Conservation (phyloP, 2,113 vertebrate genomes). For the Chionis minor region DNA sequence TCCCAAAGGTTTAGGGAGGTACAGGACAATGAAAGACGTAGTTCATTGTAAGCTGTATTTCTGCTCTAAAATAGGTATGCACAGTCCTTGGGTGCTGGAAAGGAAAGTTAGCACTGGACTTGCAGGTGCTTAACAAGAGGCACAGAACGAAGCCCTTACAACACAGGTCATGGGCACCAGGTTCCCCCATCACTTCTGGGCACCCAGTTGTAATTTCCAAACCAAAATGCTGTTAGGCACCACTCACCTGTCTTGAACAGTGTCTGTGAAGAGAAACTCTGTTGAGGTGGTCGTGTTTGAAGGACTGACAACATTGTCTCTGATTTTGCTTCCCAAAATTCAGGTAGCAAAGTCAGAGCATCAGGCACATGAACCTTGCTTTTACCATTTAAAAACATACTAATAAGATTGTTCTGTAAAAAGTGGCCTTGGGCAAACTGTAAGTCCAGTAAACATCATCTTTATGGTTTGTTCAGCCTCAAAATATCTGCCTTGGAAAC, state of each 20-base stretch:
- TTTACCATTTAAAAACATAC: not conserved
- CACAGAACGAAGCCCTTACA: not conserved
- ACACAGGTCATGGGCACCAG: not conserved
- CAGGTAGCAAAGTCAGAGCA: not conserved
- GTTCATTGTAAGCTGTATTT: not conserved
- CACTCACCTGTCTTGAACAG: not conserved
- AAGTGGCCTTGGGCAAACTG: not conserved
- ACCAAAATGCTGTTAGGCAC: not conserved
- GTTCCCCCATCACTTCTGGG: rapidly evolving
- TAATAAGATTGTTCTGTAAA: not conserved
- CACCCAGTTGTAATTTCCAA: not conserved
- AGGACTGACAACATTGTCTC: not conserved
- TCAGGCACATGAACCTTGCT: not conserved
- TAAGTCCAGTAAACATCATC: not conserved
- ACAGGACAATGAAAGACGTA: not conserved
- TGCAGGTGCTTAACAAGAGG: not conserved
- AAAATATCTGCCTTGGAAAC: constrained; percentile 9
- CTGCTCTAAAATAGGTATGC: not conserved
- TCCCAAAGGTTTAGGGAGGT: not conserved
- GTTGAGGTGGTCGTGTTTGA: not conserved
- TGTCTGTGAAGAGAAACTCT: not conserved
- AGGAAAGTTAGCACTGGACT: not conserved
- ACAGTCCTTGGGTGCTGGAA: not conserved
- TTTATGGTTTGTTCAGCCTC: not conserved
- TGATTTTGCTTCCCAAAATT: not conserved